A percentile compares a stretch with the other conserved stretches of the same genome.
These are phyloP conservation scores for Falco punctatus DNA, from an alignment of 2,113 vertebrate species.

Conservation along the genomic window DNA sequence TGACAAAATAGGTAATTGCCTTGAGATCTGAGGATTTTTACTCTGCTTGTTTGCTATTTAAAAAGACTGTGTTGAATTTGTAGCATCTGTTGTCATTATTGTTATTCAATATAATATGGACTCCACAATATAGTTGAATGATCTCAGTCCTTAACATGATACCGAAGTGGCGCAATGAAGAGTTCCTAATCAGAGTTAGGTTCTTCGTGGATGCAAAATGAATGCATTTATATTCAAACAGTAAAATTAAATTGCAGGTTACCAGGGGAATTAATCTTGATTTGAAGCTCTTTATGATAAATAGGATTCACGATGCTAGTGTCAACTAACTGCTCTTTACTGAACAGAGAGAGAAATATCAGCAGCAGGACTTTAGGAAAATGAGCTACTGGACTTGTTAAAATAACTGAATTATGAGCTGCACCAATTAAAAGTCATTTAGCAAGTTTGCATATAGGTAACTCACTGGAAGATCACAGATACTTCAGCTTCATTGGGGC, in stretches of 20 bases:
- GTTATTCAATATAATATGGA: neutral
- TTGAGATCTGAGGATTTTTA: neutral
- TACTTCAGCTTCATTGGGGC: neutral
- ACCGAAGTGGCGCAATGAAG: neutral
- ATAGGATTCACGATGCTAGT: conserved; percentile 4
- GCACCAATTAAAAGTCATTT: conserved; percentile 29
- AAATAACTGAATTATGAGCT: conserved; percentile 8
- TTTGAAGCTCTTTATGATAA: conserved; percentile 49
- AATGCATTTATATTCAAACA: conserved; percentile 20
- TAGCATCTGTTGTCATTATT: neutral
- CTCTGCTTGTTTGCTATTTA: neutral
- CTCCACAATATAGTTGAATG: neutral
- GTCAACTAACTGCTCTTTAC: neutral
- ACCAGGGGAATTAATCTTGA: conserved; percentile 50
- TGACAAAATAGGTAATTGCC: neutral
- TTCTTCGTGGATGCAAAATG: conserved; percentile 2
- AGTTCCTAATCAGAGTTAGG: neutral
- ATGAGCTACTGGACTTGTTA: conserved; percentile 3
- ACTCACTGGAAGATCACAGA: neutral
- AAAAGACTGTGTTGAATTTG: neutral
- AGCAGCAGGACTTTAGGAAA: conserved; percentile 11
- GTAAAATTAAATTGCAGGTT: conserved; percentile 38
- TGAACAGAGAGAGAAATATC: conserved; percentile 1
- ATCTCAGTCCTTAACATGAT: neutral
- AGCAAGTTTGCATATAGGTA: neutral